Evolutionary conservation across 2,113 vertebrate species (phyloP).

Genomic region (zebrafish (Danio rerio)): DNA sequence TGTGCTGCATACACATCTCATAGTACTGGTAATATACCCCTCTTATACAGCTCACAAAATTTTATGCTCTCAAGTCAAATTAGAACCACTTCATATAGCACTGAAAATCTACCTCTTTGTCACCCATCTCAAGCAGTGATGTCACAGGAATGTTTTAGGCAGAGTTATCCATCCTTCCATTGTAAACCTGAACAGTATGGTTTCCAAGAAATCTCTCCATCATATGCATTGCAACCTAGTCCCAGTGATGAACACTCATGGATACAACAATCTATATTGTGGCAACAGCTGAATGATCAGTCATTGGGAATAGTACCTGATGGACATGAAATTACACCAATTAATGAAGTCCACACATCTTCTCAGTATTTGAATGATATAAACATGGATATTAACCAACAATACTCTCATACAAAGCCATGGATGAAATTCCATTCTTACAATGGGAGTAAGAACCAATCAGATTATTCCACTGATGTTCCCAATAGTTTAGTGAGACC

Average conservation of each 20-base stretch:
- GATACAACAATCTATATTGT: slow-evolving; percentile 73
- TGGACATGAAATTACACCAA: slow-evolving; percentile 51
- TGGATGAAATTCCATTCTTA: slow-evolving; percentile 56
- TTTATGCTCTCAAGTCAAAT: slow-evolving; percentile 53
- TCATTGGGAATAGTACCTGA: slow-evolving; percentile 57
- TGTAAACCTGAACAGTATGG: slow-evolving; percentile 49
- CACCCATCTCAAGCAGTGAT: slow-evolving; percentile 43
- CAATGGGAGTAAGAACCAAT: slow-evolving; percentile 54
- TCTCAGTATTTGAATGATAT: slow-evolving; percentile 50
- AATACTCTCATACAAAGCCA: slow-evolving; percentile 41
- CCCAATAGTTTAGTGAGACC: slow-evolving; percentile 50
- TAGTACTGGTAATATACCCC: slow-evolving; percentile 69
- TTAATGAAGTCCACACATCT: slow-evolving; percentile 49
- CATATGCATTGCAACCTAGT: slow-evolving; percentile 57
- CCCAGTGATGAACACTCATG: slow-evolving; percentile 72
- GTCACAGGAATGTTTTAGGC: slow-evolving; percentile 54
- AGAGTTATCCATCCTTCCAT: slow-evolving; percentile 63
- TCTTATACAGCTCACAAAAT: slow-evolving; percentile 56
- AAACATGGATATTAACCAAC: slow-evolving; percentile 56
- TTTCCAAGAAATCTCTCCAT: slow-evolving; percentile 57
- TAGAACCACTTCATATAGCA: slow-evolving; percentile 60
- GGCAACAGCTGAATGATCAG: slow-evolving; percentile 74
- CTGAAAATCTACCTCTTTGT: slow-evolving; percentile 66
- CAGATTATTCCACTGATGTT: slow-evolving; percentile 39
- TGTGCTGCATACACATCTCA: slow-evolving; percentile 61